Percentiles rank a stretch among this genome's conserved stretches.
Conservation (phyloP, 2,888 invertebrate species). For the Timandra comae region DNA sequence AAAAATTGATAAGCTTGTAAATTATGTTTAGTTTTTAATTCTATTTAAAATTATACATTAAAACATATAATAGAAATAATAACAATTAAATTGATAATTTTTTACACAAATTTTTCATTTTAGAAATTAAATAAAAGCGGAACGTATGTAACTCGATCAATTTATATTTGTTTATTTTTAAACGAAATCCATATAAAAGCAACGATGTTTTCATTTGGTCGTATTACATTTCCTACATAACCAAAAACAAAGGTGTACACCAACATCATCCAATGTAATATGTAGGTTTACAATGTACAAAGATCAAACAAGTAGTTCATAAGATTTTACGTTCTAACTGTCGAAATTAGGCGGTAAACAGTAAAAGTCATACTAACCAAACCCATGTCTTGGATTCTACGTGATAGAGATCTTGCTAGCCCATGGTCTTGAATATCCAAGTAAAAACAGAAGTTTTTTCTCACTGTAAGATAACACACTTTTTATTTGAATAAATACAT, state of each 20-base stretch:
- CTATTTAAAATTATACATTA: no score
- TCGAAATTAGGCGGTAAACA: slow-evolving; percentile 48
- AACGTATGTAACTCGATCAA: slow-evolving; percentile 44
- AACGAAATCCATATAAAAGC: neutral
- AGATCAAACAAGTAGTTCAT: no score
- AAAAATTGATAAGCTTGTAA: no score
- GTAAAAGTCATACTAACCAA: slow-evolving; percentile 74
- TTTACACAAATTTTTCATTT: slow-evolving; percentile 5
- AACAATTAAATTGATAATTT: no score
- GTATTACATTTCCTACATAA: neutral
- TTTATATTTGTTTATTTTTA: slow-evolving; percentile 20
- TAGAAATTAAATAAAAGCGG: slow-evolving; percentile 31
- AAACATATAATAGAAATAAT: no score
- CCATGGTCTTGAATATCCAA: slow-evolving; percentile 85
- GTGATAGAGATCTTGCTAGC: slow-evolving; percentile 79
- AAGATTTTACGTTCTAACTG: no score
- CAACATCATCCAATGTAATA: neutral
- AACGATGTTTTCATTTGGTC: slow-evolving; percentile 1
- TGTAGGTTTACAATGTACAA: no score
- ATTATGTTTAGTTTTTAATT: no score
- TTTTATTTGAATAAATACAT: slow-evolving; percentile 13
- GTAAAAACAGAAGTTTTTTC: slow-evolving; percentile 84
- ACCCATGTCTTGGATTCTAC: slow-evolving; percentile 82
- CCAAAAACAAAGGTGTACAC: neutral
- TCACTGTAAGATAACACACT: slow-evolving; percentile 49